These are phyloP conservation scores for Triplophysa bombifrons DNA, from an alignment of 2,797 vertebrate genomes.

Conservation along the genomic window DNA sequence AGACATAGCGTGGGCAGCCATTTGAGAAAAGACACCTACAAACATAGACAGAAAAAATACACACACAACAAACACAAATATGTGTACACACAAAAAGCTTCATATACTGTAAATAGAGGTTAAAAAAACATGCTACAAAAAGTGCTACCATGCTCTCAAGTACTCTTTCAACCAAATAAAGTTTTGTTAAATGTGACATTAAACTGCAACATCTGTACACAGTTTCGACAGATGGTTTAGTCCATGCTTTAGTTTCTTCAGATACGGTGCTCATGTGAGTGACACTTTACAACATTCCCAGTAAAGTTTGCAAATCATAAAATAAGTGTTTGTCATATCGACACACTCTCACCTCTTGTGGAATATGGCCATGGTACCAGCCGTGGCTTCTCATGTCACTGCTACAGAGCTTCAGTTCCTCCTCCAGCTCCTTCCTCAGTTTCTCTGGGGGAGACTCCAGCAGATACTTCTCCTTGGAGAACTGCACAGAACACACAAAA, in stretches of 20 bases:
- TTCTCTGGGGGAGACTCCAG: slow-evolving; percentile 95
- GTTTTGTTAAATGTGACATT: too few species aligned
- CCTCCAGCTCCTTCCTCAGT: slow-evolving; percentile 93
- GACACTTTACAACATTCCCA: not conserved
- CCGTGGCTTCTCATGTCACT: slow-evolving; percentile 94
- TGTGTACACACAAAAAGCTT: not conserved
- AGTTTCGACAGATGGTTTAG: too few species aligned
- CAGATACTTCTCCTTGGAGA: slow-evolving; percentile 99
- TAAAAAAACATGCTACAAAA: too few species aligned
- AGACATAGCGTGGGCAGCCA: slow-evolving; percentile 50
- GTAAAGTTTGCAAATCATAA: not conserved
- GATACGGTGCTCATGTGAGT: too few species aligned
- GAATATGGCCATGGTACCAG: slow-evolving; percentile 98
- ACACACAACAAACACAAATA: slow-evolving; percentile 9
- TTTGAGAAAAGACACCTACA: slow-evolving; percentile 19
- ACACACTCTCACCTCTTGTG: slow-evolving; percentile 83
- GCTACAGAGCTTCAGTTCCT: slow-evolving; percentile 93
- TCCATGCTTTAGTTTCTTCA: too few species aligned
- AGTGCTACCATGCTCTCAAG: too few species aligned
- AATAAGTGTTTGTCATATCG: not conserved
- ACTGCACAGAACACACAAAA: slow-evolving; percentile 73
- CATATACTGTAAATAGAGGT: not conserved
- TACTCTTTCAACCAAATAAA: too few species aligned
- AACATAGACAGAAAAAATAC: slow-evolving; percentile 10
- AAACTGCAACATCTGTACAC: too few species aligned